Base-by-base conservation (phyloP, 53 echinoderm and acorn worm genomes). In the Echinarachnius parma region DNA sequence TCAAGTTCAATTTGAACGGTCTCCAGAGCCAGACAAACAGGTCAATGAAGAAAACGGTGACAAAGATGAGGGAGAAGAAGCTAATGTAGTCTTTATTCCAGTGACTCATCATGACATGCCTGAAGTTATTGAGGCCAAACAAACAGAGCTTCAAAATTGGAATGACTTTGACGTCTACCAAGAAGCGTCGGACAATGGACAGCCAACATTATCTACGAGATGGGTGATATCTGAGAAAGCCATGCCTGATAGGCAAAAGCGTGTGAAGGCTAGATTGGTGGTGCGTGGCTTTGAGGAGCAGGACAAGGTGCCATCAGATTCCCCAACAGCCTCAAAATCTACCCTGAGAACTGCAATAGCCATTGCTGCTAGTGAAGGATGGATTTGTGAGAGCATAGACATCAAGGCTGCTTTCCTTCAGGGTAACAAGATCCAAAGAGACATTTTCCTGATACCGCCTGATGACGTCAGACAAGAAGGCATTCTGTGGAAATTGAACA, bases 201-300 rank as follows among this genome's bases (percentile, higher is more conserved):
- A 82, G 34, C 77, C 23, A 9, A 14, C 48, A 9, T 62, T 82
- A 14, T 65, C 83, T 2, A 77, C 66, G 18, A 44, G 83, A 22
- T 77, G 63, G 83, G 83, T 77, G 46, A 58, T 82, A 24, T 76
- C 65, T 48, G 65, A 77, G 39, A 82, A 82, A 45, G 14, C 35
- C 4, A 62, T 48, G 21, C 59, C 77, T 9, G 65, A 64, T 75
- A 77, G 83, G 0, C 60, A 76, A 32, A 78, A 64, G 23, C 5
- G 24, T 19, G 62, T 34, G 13, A 76, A 77, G 34, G 76, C 83
- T 22, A 82, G 83, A 46, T 53, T 82, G 34, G 76, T 76, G 16
- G 76, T 62, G 7, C 33, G 59, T 33, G 77, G 83, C 5, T 82
- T 82, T 77, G 83, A 82, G 47, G 83, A 82, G 26, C 49, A 74